Percentiles rank a stretch among this genome's conserved stretches.
Conservation (phyloP, 2,797 vertebrate species). For the Austrolebias charrua region DNA sequence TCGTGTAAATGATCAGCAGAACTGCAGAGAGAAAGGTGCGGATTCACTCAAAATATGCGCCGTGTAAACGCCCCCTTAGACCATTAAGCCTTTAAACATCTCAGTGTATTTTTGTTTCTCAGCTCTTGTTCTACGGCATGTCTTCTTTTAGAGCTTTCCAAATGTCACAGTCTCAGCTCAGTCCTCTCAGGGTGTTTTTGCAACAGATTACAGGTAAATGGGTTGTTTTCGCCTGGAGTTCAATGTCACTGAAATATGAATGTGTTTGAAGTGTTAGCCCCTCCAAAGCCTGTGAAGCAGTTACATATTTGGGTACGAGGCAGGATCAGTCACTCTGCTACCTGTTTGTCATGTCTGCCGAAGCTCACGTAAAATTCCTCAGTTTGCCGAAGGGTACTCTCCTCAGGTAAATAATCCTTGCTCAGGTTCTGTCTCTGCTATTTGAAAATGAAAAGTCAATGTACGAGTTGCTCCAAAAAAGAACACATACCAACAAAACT, state of each 20-base stretch:
- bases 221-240: constrained; percentile 64
- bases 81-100: constrained; percentile 24
- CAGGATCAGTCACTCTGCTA: constrained; percentile 58
- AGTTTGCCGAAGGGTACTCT: constrained; percentile 33
- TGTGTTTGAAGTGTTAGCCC: constrained; percentile 62
- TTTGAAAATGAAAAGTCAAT: not conserved
- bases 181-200: constrained; percentile 37
- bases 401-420: constrained; percentile 43
- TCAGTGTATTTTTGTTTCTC: constrained; percentile 27
- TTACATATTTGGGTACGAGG: constrained; percentile 57
- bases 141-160: constrained; percentile 33
- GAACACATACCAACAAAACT: not conserved
- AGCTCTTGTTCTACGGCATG: constrained; percentile 32
- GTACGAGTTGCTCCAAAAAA: constrained; percentile 5
- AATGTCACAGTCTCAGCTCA: constrained; percentile 17
- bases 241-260: constrained; percentile 74
- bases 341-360: constrained; percentile 43
- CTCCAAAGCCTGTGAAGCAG: constrained; percentile 35
- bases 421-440: constrained; percentile 23
- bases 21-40: too few relatives aligned
- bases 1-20: too few relatives aligned
- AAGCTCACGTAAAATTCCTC: constrained; percentile 57
- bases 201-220: constrained; percentile 70
- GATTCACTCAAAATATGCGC: too few relatives aligned
- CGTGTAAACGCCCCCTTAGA: too few relatives aligned